Evolutionary conservation across 2,113 vertebrate species (phyloP), one percentile per base, ranked within the genome.

Genomic region (Pontoporia blainvillei): DNA sequence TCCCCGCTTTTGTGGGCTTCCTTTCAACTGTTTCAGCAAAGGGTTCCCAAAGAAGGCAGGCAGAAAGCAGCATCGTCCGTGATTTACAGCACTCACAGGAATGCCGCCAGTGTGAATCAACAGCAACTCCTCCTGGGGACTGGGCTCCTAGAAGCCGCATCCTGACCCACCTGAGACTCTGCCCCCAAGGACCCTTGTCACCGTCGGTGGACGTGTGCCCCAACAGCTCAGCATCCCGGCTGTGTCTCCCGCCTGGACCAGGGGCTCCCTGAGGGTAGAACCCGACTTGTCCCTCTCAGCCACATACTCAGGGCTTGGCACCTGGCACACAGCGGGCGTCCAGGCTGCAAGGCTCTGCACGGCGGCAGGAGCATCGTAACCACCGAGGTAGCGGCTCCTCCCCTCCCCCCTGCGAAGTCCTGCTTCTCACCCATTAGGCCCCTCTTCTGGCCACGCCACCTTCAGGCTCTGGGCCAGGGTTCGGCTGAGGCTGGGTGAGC

Each of bases 261-360:
- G 57, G 44, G 59, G 72, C 64, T 15, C 34, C 34, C n/a, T 29
- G 36, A 46, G 36, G 57, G 36, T 34, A 59, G 83, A 31, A 44
- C 17, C 59, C 44, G 17, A 34, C 15, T 14, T 3, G 10, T 20
- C 14, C 18, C 83, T 13, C 46, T 15, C 15, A 54, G 36, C 36
- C n/a, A 39, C 6, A 13, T 5, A 20, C 25, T 15, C 3, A 2
- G 69, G n/a, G 25, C 20, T 27, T 59, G 54, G 21, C 0, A 8
- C 8, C 52, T 1, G 13, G 27, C 61, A 34, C 1, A 29, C 6
- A 59, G 81, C 0, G 25, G 34, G 36, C n/a, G 12, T n/a, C 41
- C 49, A 75, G 29, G 41, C 49, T 39, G 2, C 36, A 27, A 1
- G 4, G 12, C n/a, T 44, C 23, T 67, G 66, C 17, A 27, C 20